Conservation (phyloP, 1,140 invertebrate genomes). For the Hestina assimilis region DNA sequence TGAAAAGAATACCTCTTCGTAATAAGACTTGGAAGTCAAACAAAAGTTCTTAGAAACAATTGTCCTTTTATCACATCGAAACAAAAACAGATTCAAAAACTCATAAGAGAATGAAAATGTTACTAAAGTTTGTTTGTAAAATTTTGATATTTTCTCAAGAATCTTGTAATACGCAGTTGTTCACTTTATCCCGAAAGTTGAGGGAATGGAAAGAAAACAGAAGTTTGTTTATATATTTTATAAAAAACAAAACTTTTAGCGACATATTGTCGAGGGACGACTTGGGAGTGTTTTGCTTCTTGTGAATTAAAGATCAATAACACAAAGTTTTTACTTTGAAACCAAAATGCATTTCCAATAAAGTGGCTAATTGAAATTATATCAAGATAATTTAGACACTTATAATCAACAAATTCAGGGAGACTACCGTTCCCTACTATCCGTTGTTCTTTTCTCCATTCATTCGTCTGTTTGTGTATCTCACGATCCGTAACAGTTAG, state of each 20-base stretch:
- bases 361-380: background rate
- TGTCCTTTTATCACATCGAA: too few relatives aligned
- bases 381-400: too few relatives aligned
- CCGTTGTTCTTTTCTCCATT: too few relatives aligned
- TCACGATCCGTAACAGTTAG: too few relatives aligned
- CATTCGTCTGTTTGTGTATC: too few relatives aligned
- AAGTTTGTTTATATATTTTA: constrained; percentile 14
- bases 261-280: constrained; percentile 16
- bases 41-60: too few relatives aligned
- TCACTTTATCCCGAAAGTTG: background rate
- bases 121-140: background rate
- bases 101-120: background rate
- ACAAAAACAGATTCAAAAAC: too few relatives aligned
- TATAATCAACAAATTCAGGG: too few relatives aligned
- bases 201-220: constrained; percentile 16
- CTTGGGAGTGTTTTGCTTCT: constrained; percentile 4
- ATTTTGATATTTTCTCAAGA: background rate
- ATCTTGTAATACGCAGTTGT: background rate
- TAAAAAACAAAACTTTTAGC: constrained; percentile 18
- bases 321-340: background rate
- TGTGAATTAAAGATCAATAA: constrained; percentile 14
- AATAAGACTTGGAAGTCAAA: too few relatives aligned
- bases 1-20: too few relatives aligned
- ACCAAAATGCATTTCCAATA: too few relatives aligned
- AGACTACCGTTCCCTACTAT: too few relatives aligned